Percentiles rank a stretch among this genome's conserved stretches.
Conservation (phyloP, 2,888 invertebrate species). For the Phasia obesa region DNA sequence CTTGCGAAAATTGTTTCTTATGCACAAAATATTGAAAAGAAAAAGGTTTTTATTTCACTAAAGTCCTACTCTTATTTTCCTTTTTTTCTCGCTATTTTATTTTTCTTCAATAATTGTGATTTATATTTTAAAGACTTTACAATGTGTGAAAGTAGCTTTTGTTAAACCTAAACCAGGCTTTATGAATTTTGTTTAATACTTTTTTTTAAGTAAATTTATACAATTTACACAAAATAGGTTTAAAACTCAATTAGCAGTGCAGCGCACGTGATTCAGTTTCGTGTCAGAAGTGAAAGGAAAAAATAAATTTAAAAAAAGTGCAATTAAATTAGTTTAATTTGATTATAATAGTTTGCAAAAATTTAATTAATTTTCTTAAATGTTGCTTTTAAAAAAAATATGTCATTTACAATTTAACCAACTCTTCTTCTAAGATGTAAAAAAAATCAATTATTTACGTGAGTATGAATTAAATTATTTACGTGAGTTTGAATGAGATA, state of each 20-base stretch:
- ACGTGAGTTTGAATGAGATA: too few relatives aligned
- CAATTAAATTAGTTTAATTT: too few relatives aligned
- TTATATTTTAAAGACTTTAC: constrained; percentile 40
- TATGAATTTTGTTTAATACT: constrained; percentile 35
- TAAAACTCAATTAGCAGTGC: constrained; percentile 53
- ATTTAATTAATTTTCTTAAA: too few relatives aligned
- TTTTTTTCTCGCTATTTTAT: neutral
- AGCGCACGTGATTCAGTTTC: constrained; percentile 37
- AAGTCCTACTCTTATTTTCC: constrained; percentile 55
- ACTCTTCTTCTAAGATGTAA: too few relatives aligned
- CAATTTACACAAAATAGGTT: constrained; percentile 32
- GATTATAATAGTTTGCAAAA: too few relatives aligned
- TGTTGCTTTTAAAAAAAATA: too few relatives aligned
- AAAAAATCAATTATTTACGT: too few relatives aligned
- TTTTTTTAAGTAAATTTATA: constrained; percentile 40
- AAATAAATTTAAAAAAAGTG: neutral
- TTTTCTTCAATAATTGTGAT: constrained; percentile 46
- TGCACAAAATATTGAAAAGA: constrained; percentile 52
- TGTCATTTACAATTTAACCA: too few relatives aligned
- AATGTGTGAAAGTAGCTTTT: constrained; percentile 65
- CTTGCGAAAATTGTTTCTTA: constrained; percentile 41
- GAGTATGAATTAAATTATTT: too few relatives aligned
- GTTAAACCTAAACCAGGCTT: constrained; percentile 46
- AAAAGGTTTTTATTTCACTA: constrained; percentile 64
- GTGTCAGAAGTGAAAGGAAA: constrained; percentile 45